phyloP scores from a whole-genome alignment of 2,888 invertebrate species.

The Agonopterix subpropinquella region DNA sequence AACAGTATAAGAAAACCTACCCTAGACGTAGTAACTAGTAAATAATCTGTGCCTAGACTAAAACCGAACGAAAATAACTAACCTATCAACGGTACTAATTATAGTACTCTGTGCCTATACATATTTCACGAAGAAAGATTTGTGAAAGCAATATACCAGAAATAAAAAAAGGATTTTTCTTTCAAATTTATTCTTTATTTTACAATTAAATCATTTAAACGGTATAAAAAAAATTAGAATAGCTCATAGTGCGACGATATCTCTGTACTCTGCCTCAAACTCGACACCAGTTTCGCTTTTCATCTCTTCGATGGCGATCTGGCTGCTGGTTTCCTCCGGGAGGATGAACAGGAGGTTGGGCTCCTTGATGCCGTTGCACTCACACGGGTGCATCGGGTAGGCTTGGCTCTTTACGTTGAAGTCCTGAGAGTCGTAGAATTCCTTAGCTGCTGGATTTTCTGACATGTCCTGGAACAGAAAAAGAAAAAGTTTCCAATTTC shows the following conservation, averaged over 20 bases:
- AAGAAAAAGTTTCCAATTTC: not conserved
- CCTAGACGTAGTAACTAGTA: too few relatives aligned
- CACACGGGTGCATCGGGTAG: slow-evolving; percentile 12
- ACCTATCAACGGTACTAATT: too few relatives aligned
- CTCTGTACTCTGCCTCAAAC: slow-evolving; percentile 20
- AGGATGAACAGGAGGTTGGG: slow-evolving; percentile 33
- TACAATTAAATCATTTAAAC: too few relatives aligned
- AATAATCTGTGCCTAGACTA: too few relatives aligned
- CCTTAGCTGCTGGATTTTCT: slow-evolving; percentile 22
- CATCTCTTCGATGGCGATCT: slow-evolving; percentile 46
- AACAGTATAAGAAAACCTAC: too few relatives aligned
- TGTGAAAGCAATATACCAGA: too few relatives aligned
- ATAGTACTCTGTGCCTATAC: too few relatives aligned
- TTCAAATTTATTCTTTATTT: too few relatives aligned
- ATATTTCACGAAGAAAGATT: too few relatives aligned
- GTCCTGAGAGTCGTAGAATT: slow-evolving; percentile 30
- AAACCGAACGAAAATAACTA: too few relatives aligned
- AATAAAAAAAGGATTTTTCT: too few relatives aligned
- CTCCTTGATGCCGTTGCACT: slow-evolving; percentile 14
- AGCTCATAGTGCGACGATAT: slow-evolving; percentile 21
- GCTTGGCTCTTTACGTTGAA: slow-evolving; percentile 19
- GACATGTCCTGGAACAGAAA: slow-evolving; percentile 26
- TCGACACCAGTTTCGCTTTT: slow-evolving; percentile 28
- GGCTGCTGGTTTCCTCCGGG: slow-evolving; percentile 54
- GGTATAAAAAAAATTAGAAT: not conserved